Percentiles rank a stretch among this genome's conserved stretches.
phyloP scores from a whole-genome alignment of 1,140 invertebrate species.

The Colletes latitarsis region DNA sequence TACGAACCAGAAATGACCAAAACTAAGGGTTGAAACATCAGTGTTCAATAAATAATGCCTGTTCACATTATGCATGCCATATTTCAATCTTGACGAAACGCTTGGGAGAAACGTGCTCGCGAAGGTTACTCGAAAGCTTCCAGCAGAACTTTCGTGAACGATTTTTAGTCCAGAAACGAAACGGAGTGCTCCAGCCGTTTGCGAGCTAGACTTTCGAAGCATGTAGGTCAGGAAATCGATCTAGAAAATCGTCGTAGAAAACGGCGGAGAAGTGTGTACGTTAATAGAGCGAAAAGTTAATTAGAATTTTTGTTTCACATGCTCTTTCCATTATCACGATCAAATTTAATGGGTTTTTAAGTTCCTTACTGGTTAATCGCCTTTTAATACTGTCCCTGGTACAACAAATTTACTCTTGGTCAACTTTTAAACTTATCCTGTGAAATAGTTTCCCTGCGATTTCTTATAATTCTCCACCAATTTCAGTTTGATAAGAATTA shows the following conservation, averaged over 20 bases:
- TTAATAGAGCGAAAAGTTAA: neutral
- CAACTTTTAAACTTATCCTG: neutral
- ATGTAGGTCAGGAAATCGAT: constrained; percentile 8
- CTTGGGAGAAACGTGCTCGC: neutral
- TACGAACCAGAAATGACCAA: too few species aligned
- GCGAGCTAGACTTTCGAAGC: neutral
- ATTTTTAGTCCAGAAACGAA: neutral
- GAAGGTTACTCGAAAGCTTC: neutral
- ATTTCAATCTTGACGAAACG: neutral
- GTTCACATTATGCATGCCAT: too few species aligned
- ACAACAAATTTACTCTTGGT: too few species aligned
- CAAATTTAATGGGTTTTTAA: too few species aligned
- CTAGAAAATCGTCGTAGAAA: neutral
- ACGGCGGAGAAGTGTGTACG: neutral
- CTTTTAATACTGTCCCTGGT: too few species aligned
- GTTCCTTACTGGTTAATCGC: too few species aligned
- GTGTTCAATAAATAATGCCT: too few species aligned
- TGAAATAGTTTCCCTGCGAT: neutral
- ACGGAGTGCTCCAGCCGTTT: neutral
- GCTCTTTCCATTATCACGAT: neutral
- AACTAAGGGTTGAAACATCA: too few species aligned
- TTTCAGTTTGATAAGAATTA: neutral
- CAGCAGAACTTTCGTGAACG: neutral
- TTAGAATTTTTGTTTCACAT: neutral
- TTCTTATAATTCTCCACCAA: neutral